These are phyloP conservation scores for Tachyglossus aculeatus DNA, from an alignment of 2,797 vertebrate species.

Conservation along the genomic window DNA sequence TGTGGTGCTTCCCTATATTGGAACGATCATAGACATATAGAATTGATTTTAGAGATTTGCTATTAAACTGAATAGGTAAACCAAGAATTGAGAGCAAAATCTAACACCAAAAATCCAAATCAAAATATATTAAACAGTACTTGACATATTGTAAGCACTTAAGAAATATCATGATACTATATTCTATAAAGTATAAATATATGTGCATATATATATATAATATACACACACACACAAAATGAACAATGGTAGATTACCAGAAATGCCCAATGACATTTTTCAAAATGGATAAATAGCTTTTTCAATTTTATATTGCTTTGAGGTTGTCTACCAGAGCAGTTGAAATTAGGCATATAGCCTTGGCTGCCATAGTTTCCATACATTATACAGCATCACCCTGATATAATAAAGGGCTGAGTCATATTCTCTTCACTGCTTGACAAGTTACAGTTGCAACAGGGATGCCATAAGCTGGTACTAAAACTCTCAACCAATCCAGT, in stretches of 20 bases:
- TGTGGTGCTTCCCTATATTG: neutral
- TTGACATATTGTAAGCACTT: neutral
- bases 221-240: too few relatives aligned
- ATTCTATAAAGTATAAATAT: too few relatives aligned
- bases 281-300: neutral
- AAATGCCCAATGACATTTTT: neutral
- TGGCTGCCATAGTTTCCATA: constrained; percentile 1
- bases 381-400: constrained; percentile 9
- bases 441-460: neutral
- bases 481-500: neutral
- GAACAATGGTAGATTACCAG: fast-evolving
- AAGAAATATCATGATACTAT: too few relatives aligned
- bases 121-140: neutral
- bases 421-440: neutral
- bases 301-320: neutral
- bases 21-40: neutral
- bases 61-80: neutral
- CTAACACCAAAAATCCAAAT: neutral
- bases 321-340: neutral
- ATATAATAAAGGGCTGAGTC: neutral
- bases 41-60: neutral
- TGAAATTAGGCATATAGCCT: neutral
- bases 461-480: neutral
- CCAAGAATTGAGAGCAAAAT: neutral
- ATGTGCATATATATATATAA: too few relatives aligned